phyloP scores from a whole-genome alignment of 2,113 vertebrate species.

The Proteles cristata region DNA sequence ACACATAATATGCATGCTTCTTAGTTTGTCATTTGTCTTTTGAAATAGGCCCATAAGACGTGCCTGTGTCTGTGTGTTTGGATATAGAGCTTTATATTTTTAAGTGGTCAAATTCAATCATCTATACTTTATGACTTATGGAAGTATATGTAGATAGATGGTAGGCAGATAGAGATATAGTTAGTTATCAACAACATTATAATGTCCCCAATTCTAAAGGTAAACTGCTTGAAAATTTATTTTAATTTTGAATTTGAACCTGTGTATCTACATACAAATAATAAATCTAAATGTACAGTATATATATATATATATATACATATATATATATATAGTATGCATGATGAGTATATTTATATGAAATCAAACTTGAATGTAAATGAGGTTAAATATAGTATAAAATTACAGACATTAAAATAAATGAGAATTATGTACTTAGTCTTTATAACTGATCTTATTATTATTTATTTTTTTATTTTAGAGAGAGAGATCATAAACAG shows the following conservation, averaged over 20 bases:
- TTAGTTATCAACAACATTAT: not conserved
- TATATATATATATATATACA: not conserved
- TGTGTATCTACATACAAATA: not conserved
- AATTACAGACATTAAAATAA: not conserved
- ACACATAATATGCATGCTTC: not conserved
- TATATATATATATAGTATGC: not conserved
- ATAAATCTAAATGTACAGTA: not conserved
- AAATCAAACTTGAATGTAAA: conserved; percentile 1
- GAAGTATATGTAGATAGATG: not conserved
- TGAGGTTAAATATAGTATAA: not conserved
- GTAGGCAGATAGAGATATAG: not conserved
- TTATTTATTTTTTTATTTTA: too few relatives aligned
- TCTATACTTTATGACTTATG: not conserved
- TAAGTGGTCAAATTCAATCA: not conserved
- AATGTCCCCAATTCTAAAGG: not conserved
- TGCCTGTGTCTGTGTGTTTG: not conserved
- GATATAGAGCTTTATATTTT: not conserved
- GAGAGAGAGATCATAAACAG: too few relatives aligned
- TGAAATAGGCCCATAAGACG: not conserved
- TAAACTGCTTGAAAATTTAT: not conserved
- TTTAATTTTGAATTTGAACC: not conserved
- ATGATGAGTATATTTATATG: not conserved
- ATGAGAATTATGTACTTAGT: conserved; percentile 2
- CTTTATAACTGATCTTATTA: not conserved
- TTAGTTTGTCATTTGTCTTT: not conserved